Evolutionary conservation across 2,888 invertebrate genomes (phyloP), one percentile per base, ranked within the genome.

Genomic region (Meiosimyza decipiens): DNA sequence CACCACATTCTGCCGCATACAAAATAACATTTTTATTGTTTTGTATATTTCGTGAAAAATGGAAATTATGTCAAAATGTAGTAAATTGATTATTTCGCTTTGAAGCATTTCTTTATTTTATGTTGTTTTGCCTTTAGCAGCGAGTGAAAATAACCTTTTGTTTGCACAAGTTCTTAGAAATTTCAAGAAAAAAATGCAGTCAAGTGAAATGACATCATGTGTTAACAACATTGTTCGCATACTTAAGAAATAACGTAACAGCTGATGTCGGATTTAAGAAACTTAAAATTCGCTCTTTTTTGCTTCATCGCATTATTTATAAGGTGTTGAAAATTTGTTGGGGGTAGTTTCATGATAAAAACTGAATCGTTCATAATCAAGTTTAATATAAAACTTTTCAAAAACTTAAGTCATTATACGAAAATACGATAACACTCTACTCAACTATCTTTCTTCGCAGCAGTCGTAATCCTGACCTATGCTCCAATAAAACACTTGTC

Each of bases 1-100:
- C 59, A 15, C 40, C 63, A 16, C 40, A 22, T 40, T 40, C 33
- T 11, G 15, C 50, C 22, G 18, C 40, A 40, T 9, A 15, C 57
- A 52, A 57, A 50, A 13, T 13, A 72, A 76, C 71, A 78, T 76
- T 76, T 75, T 69, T 76, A 77, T 77, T 74, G 68, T 75, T 73
- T 75, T 70, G 54, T 68, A 71, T 74, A 65, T 82, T 80, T 79
- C 78, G 80, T 84, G 84, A 85, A 84, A 85, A 84, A 84, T 84
- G 83, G 85, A 84, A 84, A 84, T 84, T 84, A 80, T 84, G 84
- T 85, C 83, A 85, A 81, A 80, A 84, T 80, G 82, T 81, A 81
- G 62, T 50, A 83, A 84, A 85, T 84, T 85, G 84, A 84, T 85
- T 84, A 83, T 84, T 84, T 82, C 83, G 83, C 85, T 83, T 82